Evolutionary conservation across 2,888 invertebrate species (phyloP).

Genomic region (Phymatocera aterrima): DNA sequence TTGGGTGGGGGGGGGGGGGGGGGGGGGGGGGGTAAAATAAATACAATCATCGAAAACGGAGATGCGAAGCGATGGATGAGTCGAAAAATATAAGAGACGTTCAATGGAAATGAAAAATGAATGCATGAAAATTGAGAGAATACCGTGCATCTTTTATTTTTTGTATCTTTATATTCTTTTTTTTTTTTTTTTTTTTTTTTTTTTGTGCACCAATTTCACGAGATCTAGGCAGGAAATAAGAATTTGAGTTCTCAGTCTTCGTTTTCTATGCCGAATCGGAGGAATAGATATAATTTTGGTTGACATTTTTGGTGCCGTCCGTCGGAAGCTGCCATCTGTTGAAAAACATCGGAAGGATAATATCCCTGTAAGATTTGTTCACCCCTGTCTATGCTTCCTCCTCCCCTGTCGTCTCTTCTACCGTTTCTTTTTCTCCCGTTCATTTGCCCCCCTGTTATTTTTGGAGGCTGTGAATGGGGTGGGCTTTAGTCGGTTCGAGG

Average conservation of each 20-base stretch:
- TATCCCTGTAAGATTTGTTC: constrained; percentile 61
- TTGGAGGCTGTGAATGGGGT: constrained; percentile 30
- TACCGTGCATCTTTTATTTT: too few species aligned
- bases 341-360: constrained; percentile 58
- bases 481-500: constrained; percentile 35
- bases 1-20: too few species aligned
- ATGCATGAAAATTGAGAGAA: not conserved
- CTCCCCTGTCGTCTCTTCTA: not conserved
- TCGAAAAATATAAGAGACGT: too few species aligned
- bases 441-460: constrained; percentile 3
- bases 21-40: too few species aligned
- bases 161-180: too few species aligned
- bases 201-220: not conserved
- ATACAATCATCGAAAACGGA: not conserved
- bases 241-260: too few species aligned
- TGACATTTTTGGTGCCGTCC: not conserved
- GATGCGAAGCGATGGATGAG: too few species aligned
- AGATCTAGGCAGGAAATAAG: too few species aligned
- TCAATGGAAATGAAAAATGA: not conserved
- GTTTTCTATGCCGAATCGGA: not conserved
- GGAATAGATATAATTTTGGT: not conserved
- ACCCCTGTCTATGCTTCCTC: constrained; percentile 60
- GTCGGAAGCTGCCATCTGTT: constrained; percentile 61
- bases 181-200: not conserved
- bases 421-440: not conserved